Base-by-base conservation (phyloP, 2,888 invertebrate genomes). In the Pristionchus maxplancki region DNA sequence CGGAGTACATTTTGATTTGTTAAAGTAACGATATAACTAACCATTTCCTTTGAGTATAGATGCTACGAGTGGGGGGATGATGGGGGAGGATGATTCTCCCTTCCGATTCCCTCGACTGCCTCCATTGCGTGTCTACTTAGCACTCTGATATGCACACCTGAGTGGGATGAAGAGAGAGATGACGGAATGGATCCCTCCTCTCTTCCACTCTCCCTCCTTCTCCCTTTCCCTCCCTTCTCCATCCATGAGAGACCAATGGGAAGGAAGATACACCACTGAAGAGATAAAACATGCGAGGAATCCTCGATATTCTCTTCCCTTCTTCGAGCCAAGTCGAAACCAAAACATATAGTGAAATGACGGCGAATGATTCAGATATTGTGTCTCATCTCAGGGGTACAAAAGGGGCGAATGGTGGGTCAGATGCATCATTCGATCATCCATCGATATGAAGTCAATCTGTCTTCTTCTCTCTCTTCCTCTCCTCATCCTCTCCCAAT, bases 131-230 rank as follows among this genome's bases (percentile, higher is more conserved):
- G 67, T 71, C 67, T 62, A 71, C 37, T 37, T 28, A 71, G 34
- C 17, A 71, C 67, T 71, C 37, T 71, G 67, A 71, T 71, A 71
- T 71, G 67, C 37, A 71, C 67, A 71, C 67, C 67, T 71, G 67
- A 71, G 67, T 71, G 67, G 67, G 67, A 71, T 71, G 67, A 37
- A 71, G 31, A 37, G 67, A 28, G 34, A 20, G 67, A 71, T 71
- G 67, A 71, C 67, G 34, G 67, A 71, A 34, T 64, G n/a, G 64
- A n/a, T 28, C 28, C 28, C 1, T 28, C 28, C 64, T n/a, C 15
- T 64, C 28, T 64, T 28, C 64, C n/a, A 64, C n/a, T 64, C 64
- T 64, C 64, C 64, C 24, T 28, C 28, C 6, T n/a, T 28, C 28
- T 28, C 64, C 28, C 28, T 28, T 64, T 24, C 13, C 28, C 24